These are phyloP conservation scores for Drosophila peninsularis DNA, from an alignment of 2,888 invertebrate genomes.

Conservation along the genomic window DNA sequence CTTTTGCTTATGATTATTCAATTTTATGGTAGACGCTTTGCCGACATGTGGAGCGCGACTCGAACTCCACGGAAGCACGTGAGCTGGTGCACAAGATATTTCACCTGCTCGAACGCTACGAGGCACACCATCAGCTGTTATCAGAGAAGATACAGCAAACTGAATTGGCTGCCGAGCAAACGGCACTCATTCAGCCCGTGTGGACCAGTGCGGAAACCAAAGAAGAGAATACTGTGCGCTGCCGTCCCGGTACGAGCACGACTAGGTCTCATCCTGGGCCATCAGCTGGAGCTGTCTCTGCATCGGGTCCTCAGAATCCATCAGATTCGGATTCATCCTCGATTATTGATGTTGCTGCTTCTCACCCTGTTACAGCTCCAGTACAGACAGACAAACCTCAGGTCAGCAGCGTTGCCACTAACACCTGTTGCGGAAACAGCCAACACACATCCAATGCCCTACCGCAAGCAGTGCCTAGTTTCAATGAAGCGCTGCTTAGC, in stretches of 20 bases:
- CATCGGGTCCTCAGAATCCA: neutral
- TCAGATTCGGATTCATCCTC: too few relatives aligned
- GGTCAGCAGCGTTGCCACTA: constrained; percentile 34
- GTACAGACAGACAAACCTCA: constrained; percentile 10
- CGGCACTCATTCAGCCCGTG: constrained; percentile 44
- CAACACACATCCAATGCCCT: neutral
- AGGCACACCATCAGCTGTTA: constrained; percentile 73
- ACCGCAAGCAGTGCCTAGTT: constrained; percentile 20
- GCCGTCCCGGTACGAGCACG: neutral
- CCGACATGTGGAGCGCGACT: constrained; percentile 52
- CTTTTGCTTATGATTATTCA: neutral
- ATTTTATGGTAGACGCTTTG: constrained; percentile 59
- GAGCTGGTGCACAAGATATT: constrained; percentile 75
- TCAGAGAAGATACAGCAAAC: constrained; percentile 66
- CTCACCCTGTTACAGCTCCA: neutral
- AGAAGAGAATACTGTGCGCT: neutral
- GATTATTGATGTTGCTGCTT: neutral
- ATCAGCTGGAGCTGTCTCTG: neutral
- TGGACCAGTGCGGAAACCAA: constrained; percentile 28
- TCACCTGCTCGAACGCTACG: constrained; percentile 76
- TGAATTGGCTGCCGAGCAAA: constrained; percentile 48
- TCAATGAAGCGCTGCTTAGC: constrained; percentile 54
- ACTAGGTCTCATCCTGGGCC: neutral
- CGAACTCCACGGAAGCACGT: constrained; percentile 47
- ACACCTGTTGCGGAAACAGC: constrained; percentile 26